These are phyloP conservation scores for Brachionus asplanchnoidis DNA, from an alignment of 1,140 invertebrate species.

Conservation along the genomic window DNA sequence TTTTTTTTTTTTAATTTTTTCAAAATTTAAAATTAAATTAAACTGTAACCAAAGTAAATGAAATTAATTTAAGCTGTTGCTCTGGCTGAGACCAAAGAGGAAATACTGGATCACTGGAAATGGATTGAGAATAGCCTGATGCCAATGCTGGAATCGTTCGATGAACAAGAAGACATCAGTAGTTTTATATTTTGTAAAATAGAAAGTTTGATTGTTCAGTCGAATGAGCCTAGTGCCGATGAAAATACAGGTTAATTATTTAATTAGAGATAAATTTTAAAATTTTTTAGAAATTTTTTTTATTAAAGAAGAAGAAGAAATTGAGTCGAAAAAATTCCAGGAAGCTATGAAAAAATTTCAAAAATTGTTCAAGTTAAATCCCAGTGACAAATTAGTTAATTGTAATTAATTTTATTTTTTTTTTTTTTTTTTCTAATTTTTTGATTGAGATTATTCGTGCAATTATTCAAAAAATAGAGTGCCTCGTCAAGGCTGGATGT, in stretches of 20 bases:
- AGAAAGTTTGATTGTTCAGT: constrained; percentile 74
- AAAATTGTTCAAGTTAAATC: constrained; percentile 79
- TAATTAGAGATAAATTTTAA: background rate
- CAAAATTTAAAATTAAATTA: background rate
- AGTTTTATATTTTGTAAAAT: constrained; percentile 71
- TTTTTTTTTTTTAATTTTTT: background rate
- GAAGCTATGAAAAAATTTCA: constrained; percentile 77
- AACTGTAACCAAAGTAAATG: background rate
- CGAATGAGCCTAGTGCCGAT: constrained; percentile 44
- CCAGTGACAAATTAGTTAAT: constrained; percentile 90
- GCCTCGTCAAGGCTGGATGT: constrained; percentile 89
- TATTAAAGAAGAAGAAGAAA: constrained; percentile 46
- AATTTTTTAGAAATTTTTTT: constrained; percentile 23
- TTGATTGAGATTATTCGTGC: constrained; percentile 60
- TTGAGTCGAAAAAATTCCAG: constrained; percentile 74
- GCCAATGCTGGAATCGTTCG: constrained; percentile 56
- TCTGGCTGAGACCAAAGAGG: constrained; percentile 71
- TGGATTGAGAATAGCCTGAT: constrained; percentile 84
- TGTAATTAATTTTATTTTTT: constrained; percentile 67
- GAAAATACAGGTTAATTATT: constrained; percentile 45
- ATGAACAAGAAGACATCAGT: constrained; percentile 13
- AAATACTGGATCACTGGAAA: constrained; percentile 85
- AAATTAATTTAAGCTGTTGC: constrained; percentile 64
- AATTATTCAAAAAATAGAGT: constrained; percentile 87
- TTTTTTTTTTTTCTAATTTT: constrained; percentile 40